Conservation (phyloP, 37 sponge, comb jelly and placozoan genomes). For the Ianthella basta region DNA sequence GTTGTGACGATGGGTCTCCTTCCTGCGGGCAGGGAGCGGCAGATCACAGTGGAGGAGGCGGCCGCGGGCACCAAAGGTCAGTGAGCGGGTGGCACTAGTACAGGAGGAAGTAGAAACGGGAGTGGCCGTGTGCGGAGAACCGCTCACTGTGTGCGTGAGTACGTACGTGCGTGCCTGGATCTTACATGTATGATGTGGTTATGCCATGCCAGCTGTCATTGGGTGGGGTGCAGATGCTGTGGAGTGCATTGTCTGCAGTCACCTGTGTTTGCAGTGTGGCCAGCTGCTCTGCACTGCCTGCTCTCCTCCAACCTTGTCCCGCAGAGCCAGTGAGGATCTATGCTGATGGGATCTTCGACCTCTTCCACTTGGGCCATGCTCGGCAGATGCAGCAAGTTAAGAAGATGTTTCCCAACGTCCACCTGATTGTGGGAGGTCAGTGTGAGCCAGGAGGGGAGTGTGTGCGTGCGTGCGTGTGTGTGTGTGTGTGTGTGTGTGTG, state of each 20-base stretch:
- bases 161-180: conserved; percentile 7
- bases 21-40: not conserved
- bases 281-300: too few relatives aligned
- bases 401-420: conserved; percentile 92
- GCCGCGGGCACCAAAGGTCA: conserved; percentile 58
- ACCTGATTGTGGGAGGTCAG: conserved; percentile 95
- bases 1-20: not conserved
- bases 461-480: too few relatives aligned
- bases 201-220: too few relatives aligned
- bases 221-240: too few relatives aligned
- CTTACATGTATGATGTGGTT: not conserved
- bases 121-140: not conserved
- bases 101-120: too few relatives aligned
- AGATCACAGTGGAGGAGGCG: conserved; percentile 69
- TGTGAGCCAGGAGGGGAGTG: too few relatives aligned
- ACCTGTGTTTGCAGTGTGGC: too few relatives aligned
- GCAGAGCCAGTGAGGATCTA: conserved; percentile 85
- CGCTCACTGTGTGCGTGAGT: conserved; percentile 3
- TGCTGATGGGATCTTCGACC: conserved; percentile 97
- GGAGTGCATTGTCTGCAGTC: too few relatives aligned
- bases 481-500: too few relatives aligned
- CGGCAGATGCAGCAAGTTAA: conserved; percentile 92
- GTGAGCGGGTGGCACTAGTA: too few relatives aligned
- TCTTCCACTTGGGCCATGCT: conserved; percentile 96
- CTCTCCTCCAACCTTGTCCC: too few relatives aligned